A percentile compares a stretch with the other conserved stretches of the same genome.
These are phyloP conservation scores for Tipula helvola DNA, from an alignment of 2,888 invertebrate species.

Conservation along the genomic window DNA sequence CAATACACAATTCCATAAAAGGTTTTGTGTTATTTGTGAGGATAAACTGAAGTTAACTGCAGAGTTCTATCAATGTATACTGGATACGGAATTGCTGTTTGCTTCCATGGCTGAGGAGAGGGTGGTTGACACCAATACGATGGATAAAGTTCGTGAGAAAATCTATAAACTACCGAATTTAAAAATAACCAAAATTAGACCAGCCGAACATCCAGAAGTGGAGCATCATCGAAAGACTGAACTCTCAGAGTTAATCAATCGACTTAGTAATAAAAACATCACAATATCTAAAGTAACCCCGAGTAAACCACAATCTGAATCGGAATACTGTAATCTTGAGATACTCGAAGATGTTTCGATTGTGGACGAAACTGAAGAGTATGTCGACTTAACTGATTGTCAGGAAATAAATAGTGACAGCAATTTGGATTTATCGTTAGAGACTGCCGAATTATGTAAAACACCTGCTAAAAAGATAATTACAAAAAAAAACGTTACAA, in stretches of 20 bases:
- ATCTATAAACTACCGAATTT: slow-evolving; percentile 5
- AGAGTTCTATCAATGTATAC: not conserved
- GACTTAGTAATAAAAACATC: not conserved
- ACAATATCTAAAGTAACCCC: not conserved
- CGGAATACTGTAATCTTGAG: not conserved
- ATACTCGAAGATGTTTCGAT: slow-evolving; percentile 4
- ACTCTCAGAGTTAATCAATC: not conserved
- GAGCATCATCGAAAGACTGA: not conserved
- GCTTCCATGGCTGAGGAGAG: not conserved
- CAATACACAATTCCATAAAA: not conserved
- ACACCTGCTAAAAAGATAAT: not conserved
- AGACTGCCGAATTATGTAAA: not conserved
- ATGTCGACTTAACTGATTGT: not conserved
- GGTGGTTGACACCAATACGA: not conserved
- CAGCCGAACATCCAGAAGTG: not conserved
- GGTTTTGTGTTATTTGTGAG: not conserved
- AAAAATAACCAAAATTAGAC: not conserved
- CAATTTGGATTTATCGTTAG: not conserved
- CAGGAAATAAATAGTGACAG: not conserved
- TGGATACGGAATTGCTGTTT: not conserved
- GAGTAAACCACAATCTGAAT: not conserved
- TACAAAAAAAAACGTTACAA: not conserved
- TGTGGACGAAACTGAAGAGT: not conserved
- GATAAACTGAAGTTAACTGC: not conserved
- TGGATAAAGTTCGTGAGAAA: not conserved